phyloP scores from a whole-genome alignment of 2,888 invertebrate genomes.

The Ophion costatus region DNA sequence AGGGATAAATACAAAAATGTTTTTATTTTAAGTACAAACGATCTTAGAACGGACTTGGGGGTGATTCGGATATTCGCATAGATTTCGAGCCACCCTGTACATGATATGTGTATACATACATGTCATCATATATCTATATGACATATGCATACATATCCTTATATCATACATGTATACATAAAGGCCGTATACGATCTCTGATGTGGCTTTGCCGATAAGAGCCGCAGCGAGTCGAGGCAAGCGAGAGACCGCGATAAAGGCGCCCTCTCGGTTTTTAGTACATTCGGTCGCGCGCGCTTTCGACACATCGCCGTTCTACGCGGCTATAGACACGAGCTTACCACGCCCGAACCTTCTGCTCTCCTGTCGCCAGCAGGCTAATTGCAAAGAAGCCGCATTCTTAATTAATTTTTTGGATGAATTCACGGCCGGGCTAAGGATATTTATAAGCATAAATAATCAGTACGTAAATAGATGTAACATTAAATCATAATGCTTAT shows the following conservation, averaged over 20 bases:
- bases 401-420: slow-evolving; percentile 70
- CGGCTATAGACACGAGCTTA: background rate
- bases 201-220: slow-evolving; percentile 37
- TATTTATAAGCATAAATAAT: background rate
- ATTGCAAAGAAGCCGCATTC: slow-evolving; percentile 73
- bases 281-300: background rate
- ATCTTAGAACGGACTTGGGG: too few relatives aligned
- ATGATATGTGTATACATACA: too few relatives aligned
- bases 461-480: too few relatives aligned
- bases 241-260: slow-evolving; percentile 60
- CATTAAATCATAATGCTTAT: too few relatives aligned
- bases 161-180: too few relatives aligned
- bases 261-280: slow-evolving; percentile 32
- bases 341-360: slow-evolving; percentile 1
- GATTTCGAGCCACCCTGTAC: too few relatives aligned
- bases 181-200: slow-evolving; percentile 5
- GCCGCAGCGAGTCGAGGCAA: slow-evolving; percentile 13
- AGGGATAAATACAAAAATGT: too few relatives aligned
- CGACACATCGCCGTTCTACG: background rate
- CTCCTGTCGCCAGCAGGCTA: slow-evolving; percentile 75
- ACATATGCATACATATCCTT: too few relatives aligned
- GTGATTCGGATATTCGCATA: too few relatives aligned
- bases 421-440: background rate
- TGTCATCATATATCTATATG: too few relatives aligned
- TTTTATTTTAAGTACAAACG: too few relatives aligned